Base-by-base conservation (phyloP, 2,113 vertebrate genomes). In the Alces alces region DNA sequence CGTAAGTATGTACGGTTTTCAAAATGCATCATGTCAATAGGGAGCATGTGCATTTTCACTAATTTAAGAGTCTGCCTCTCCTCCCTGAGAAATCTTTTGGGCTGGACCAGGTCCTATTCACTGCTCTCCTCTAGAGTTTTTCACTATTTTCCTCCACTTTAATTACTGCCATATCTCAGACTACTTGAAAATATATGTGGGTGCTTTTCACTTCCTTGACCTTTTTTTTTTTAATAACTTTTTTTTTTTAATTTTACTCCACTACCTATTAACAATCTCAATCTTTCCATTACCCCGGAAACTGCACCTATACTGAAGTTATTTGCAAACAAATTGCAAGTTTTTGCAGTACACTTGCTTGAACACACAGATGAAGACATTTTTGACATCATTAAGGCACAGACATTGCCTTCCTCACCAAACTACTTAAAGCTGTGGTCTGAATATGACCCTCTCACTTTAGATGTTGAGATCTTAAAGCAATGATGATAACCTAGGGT, bases 251-350 rank as follows among this genome's bases (percentile, higher is more conserved):
- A 28, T 54, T 21, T 91, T 76, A 23, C 11, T 91, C 47, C 12
- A 82, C 12, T 27, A 13, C 4, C 7, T 73, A 9, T 4, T n/a
- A 9, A 33, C 39, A 28, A 4, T 21, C 2, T 36, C 19, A 60
- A 17, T 61, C 12, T 82, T 55, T 17, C 33, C 13, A 50, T 80
- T 47, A 45, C 21, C 33, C 43, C 1, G 13, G 16, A 36, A 12
- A n/a, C 3, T 0, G 5, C 12, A 21, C 17, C 9, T 14, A 3
- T 2, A 28, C 1, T 15, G 23, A 79, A 13, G 7, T 33, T 25
- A 14, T 87, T 83, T 86, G n/a, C 33, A 19, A 54, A 45, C 12
- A 50, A 84, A 25, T 43, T 27, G 4, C 30, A 70, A 50, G 30
- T 5, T 5, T 60, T 25, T 15, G 0, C 14, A 27, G 7, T 23